Evolutionary conservation across 2,113 vertebrate genomes (phyloP), one percentile per base, ranked within the genome.

Genomic region (Mus spicilegus): DNA sequence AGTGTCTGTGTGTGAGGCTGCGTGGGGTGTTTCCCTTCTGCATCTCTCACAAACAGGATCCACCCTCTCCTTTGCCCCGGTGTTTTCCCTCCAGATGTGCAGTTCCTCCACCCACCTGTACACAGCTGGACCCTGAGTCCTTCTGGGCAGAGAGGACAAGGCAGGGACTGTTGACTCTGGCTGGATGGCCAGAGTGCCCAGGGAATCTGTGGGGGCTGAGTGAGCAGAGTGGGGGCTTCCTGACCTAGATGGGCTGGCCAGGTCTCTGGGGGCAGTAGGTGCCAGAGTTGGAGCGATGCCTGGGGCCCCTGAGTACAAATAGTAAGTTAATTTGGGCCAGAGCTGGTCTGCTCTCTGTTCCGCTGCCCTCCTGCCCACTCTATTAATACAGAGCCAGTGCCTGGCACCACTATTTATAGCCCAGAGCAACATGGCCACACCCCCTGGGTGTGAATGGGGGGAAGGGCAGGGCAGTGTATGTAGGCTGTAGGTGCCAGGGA

Each of bases 351-450:
- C 72, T 67, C 1, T 93, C 77, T 56, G 95, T 63, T 93, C 90
- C 11, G 42, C 77, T 95, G 95, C 90, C 95, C 95, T 95, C 92
- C 90, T 95, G 96, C 95, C 88, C 13, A 7, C 96, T 97, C 97
- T 98, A 98, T 98, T 98, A 97, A 98, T 98, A 98, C 87, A 95
- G 76, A 81, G 56, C 86, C 72, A 69, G 86, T 91, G 97, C 96
- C 92, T 94, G 97, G 89, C 91, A 96, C 92, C 96, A 78, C 96
- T 98, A 98, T 97, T 97, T 98, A 98, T 98, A 98, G 97, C 82
- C 81, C 30, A 54, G 61, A 87, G 87, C 93, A 49, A 77, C 65
- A 39, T 69, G 88, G 92, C 95, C 97, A 98, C 97, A 90, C 96
- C 96, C 94, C 93, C 97, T 67, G 67, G 30, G 67, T 69, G 46